Conservation (phyloP, 2,888 invertebrate genomes). For the Chironomus riparius region DNA sequence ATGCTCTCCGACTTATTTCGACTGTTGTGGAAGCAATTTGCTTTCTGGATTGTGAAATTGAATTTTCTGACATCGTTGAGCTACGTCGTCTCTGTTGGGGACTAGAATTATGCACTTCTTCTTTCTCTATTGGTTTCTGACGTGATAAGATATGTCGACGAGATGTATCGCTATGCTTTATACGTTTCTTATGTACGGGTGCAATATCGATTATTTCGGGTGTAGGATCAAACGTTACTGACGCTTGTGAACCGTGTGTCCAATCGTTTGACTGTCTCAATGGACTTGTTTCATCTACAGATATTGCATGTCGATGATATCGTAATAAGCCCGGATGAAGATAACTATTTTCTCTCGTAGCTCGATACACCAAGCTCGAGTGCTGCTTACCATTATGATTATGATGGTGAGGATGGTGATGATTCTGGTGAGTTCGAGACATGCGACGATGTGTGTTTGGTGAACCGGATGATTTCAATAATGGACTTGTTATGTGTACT, state of each 20-base stretch:
- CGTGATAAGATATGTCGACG: slow-evolving; percentile 65
- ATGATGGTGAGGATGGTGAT: slow-evolving; percentile 38
- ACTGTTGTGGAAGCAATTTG: slow-evolving; percentile 30
- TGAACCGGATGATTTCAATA: slow-evolving; percentile 33
- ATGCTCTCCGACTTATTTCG: slow-evolving; percentile 36
- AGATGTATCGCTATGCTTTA: slow-evolving; percentile 50
- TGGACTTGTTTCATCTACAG: slow-evolving; percentile 65
- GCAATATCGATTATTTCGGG: slow-evolving; percentile 37
- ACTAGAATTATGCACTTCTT: slow-evolving; percentile 39
- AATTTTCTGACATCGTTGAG: slow-evolving; percentile 41
- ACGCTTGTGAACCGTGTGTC: slow-evolving; percentile 29
- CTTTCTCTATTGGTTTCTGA: slow-evolving; percentile 67
- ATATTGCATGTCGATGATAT: slow-evolving; percentile 61
- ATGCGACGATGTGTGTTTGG: slow-evolving; percentile 34
- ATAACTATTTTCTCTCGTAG: slow-evolving; percentile 45
- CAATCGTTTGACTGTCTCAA: slow-evolving; percentile 31
- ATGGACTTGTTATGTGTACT: slow-evolving; percentile 28
- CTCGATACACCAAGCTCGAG: slow-evolving; percentile 38
- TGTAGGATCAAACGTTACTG: slow-evolving; percentile 27
- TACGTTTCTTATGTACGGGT: slow-evolving; percentile 50
- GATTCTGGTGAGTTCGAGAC: slow-evolving; percentile 35
- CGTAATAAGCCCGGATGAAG: slow-evolving; percentile 57
- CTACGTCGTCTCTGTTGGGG: slow-evolving; percentile 32
- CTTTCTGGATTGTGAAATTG: slow-evolving; percentile 37
- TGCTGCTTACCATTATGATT: slow-evolving; percentile 31